Evolutionary conservation across 2,888 invertebrate species (phyloP).

Genomic region (Molanna angustata): DNA sequence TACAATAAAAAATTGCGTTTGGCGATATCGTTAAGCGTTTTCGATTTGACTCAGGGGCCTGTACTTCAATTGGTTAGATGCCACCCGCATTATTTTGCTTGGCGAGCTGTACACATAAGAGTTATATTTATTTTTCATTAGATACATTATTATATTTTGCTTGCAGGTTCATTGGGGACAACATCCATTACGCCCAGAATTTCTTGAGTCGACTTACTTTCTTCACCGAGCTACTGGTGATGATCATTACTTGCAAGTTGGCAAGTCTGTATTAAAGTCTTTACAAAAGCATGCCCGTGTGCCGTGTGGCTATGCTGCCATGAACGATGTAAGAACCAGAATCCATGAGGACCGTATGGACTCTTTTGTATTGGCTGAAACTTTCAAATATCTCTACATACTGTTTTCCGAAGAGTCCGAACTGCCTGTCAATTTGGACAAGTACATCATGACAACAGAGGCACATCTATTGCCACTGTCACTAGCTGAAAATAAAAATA

Average conservation of each 20-base stretch:
- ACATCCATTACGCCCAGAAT: slow-evolving; percentile 94
- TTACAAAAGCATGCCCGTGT: slow-evolving; percentile 89
- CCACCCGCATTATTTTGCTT: too few species aligned
- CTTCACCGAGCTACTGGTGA: slow-evolving; percentile 94
- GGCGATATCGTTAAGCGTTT: too few species aligned
- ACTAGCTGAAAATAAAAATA: slow-evolving; percentile 63
- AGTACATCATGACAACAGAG: slow-evolving; percentile 90
- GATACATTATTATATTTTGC: too few species aligned
- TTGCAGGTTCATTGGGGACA: slow-evolving; percentile 94
- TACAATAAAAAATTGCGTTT: too few species aligned
- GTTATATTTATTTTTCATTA: too few species aligned
- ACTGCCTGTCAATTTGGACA: slow-evolving; percentile 75
- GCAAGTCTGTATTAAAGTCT: slow-evolving; percentile 82
- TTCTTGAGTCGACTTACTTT: slow-evolving; percentile 97
- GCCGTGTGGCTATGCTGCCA: slow-evolving; percentile 96
- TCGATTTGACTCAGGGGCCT: too few species aligned
- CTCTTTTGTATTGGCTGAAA: slow-evolving; percentile 96
- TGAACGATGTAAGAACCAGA: slow-evolving; percentile 91
- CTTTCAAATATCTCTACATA: slow-evolving; percentile 94
- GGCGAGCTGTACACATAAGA: too few species aligned
- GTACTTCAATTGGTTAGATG: too few species aligned
- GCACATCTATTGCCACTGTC: slow-evolving; percentile 92
- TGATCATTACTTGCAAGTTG: slow-evolving; percentile 90
- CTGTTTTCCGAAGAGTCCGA: slow-evolving; percentile 88
- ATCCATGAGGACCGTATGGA: slow-evolving; percentile 97